A percentile compares a stretch with the other conserved stretches of the same genome.
Conservation (phyloP, 2,113 vertebrate genomes). For the Oreotragus oreotragus region DNA sequence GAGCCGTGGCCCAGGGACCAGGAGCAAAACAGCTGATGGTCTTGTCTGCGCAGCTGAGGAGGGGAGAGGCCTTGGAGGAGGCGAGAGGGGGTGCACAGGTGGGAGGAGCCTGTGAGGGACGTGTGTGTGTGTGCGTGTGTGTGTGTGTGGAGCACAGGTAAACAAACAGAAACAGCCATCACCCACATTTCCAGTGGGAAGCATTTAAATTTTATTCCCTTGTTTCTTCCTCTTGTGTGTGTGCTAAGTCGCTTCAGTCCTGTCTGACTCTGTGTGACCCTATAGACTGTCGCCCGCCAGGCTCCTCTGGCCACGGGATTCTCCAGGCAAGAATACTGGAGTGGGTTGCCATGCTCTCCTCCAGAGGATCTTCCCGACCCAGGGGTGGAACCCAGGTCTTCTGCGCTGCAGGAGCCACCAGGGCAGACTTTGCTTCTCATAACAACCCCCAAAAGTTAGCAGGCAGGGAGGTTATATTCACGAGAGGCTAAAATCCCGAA, state of each 20-base stretch:
- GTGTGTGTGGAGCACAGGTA: background rate
- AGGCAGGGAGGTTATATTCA: background rate
- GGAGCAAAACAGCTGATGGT: background rate
- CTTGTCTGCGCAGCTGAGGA: background rate
- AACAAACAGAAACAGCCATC: background rate
- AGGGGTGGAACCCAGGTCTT: background rate
- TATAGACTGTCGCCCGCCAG: accelerated
- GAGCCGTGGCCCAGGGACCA: background rate
- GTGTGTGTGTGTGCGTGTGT: background rate
- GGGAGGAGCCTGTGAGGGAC: background rate
- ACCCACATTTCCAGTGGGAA: background rate
- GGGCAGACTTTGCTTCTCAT: background rate
- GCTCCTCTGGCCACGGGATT: background rate
- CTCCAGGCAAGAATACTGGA: background rate
- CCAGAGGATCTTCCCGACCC: background rate
- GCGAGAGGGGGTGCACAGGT: background rate
- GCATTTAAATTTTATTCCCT: background rate
- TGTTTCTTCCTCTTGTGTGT: background rate
- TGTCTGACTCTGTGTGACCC: background rate
- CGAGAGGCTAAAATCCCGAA: background rate
- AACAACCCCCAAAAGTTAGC: background rate
- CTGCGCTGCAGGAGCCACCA: background rate
- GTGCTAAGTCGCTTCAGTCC: background rate
- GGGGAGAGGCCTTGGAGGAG: background rate
- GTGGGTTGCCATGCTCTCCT: background rate